Conservation (phyloP, 2,113 vertebrate species). For the Xerus inauris region DNA sequence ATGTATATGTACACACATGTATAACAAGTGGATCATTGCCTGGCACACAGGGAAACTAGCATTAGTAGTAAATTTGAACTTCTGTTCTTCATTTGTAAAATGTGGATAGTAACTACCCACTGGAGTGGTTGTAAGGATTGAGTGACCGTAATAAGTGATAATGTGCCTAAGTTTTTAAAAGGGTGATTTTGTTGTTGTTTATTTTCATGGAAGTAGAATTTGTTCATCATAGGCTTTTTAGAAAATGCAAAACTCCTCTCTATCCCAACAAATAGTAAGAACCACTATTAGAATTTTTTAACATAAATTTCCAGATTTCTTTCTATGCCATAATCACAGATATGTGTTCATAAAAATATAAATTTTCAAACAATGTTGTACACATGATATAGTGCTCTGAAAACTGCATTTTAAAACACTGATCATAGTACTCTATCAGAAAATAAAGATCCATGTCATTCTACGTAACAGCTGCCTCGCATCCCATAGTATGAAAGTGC, state of each 20-base stretch:
- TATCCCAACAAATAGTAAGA: neutral
- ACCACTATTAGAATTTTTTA: neutral
- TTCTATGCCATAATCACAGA: neutral
- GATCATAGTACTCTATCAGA: neutral
- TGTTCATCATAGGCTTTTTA: neutral
- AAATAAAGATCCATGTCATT: conserved; percentile 44
- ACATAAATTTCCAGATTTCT: neutral
- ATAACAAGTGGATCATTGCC: neutral
- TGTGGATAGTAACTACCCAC: neutral
- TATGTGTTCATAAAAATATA: neutral
- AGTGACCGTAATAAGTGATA: neutral
- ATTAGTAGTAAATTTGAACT: neutral
- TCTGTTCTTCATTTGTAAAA: neutral
- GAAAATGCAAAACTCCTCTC: neutral
- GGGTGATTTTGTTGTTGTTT: neutral
- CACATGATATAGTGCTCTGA: neutral
- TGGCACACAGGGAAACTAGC: neutral
- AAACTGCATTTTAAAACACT: neutral
- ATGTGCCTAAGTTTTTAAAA: neutral
- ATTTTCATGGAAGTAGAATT: neutral
- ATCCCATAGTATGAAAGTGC: neutral
- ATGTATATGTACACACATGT: neutral
- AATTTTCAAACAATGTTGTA: conserved; percentile 11
- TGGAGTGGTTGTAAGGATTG: neutral
- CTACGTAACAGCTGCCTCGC: neutral